phyloP scores from a whole-genome alignment of 2,888 invertebrate genomes.

The Lasius platythorax region DNA sequence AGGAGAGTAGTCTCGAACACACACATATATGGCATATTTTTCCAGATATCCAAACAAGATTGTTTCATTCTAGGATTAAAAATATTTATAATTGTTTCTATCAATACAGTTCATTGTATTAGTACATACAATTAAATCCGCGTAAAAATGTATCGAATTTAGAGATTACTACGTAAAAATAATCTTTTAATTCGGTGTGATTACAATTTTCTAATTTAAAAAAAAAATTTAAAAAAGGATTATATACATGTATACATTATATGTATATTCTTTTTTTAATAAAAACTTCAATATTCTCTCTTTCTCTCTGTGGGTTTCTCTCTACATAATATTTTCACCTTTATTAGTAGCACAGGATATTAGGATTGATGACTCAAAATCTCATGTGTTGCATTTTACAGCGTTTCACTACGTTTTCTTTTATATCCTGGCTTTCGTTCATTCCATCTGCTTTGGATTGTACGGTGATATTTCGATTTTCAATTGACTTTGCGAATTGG shows the following conservation, averaged over 20 bases:
- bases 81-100: neutral
- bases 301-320: neutral
- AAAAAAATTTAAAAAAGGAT: neutral
- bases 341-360: slow-evolving; percentile 23
- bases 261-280: neutral
- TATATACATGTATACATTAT: neutral
- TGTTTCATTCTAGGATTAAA: neutral
- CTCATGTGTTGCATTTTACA: slow-evolving; percentile 35
- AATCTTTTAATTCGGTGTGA: neutral
- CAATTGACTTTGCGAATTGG: slow-evolving; percentile 8
- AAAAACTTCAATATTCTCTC: neutral
- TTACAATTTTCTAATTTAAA: neutral
- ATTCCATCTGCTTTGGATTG: slow-evolving; percentile 36
- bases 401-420: slow-evolving; percentile 21
- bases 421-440: slow-evolving; percentile 3
- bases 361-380: slow-evolving; percentile 33
- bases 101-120: neutral
- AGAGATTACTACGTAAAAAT: neutral
- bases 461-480: slow-evolving; percentile 36
- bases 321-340: slow-evolving; percentile 11
- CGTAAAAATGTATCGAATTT: slow-evolving; percentile 1
- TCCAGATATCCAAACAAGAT: neutral
- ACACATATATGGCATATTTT: neutral
- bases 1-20: neutral
- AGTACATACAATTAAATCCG: neutral